Conservation (phyloP, 2,113 vertebrate species). For the Dipodomys spectabilis region DNA sequence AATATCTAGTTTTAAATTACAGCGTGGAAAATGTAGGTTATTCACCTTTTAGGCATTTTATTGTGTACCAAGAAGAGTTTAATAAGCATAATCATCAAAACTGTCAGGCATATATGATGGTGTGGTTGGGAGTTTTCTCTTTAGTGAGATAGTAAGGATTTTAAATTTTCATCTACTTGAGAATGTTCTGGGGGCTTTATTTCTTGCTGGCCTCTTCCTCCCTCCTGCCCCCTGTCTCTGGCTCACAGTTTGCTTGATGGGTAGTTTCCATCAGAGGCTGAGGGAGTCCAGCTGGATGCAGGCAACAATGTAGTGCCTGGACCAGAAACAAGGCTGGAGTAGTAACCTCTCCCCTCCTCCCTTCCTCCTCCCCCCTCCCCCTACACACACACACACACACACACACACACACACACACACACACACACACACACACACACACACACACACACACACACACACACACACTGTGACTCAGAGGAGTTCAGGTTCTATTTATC, state of each 20-base stretch:
- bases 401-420: too few relatives aligned
- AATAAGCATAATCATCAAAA: constrained; percentile 42
- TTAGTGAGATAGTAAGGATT: background rate
- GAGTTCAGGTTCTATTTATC: background rate
- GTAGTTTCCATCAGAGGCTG: background rate
- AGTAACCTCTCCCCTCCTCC: too few relatives aligned
- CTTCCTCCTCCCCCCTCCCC: too few relatives aligned
- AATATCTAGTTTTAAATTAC: constrained; percentile 76
- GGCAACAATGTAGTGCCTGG: accelerated
- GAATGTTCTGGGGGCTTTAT: background rate
- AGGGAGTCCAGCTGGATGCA: background rate
- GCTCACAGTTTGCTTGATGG: background rate
- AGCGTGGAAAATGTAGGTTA: constrained; percentile 65
- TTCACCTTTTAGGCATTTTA: constrained; percentile 63
- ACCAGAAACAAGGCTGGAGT: too few relatives aligned
- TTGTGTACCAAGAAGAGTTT: constrained; percentile 58
- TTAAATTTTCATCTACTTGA: background rate
- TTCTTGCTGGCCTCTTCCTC: background rate
- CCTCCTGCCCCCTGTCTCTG: accelerated
- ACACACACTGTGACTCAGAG: background rate
- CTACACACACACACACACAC: too few relatives aligned
- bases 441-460: too few relatives aligned
- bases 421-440: too few relatives aligned
- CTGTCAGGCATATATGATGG: background rate
- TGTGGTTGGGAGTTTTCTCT: constrained; percentile 3